Conservation (phyloP, 2,797 vertebrate genomes). For the Cryptoprocta ferox region DNA sequence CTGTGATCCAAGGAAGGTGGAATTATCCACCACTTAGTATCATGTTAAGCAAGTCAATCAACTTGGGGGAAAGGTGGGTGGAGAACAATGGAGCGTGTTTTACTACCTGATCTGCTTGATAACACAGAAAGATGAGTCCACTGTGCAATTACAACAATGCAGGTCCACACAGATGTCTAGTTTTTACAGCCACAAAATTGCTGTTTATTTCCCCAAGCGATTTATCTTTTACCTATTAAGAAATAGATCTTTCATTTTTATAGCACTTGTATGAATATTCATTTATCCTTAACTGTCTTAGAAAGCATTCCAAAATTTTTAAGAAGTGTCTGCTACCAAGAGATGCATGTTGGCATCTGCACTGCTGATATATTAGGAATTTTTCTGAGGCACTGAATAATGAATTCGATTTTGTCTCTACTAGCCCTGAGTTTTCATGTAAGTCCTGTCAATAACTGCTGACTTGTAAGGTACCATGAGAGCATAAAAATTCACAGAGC, state of each 20-base stretch:
- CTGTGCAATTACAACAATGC: background rate
- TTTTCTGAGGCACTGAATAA: background rate
- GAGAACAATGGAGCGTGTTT: background rate
- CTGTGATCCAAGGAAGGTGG: background rate
- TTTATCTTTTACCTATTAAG: constrained; percentile 32
- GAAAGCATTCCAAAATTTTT: constrained; percentile 51
- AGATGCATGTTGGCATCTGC: constrained; percentile 1
- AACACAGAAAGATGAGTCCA: background rate
- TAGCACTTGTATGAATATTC: constrained; percentile 39
- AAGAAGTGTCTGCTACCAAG: background rate
- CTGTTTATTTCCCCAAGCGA: constrained; percentile 3
- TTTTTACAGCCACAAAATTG: background rate
- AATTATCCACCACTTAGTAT: constrained; percentile 20
- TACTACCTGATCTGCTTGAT: constrained; percentile 3
- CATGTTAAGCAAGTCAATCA: background rate
- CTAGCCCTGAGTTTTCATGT: background rate
- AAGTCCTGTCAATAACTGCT: background rate
- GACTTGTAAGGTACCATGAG: background rate
- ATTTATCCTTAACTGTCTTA: constrained; percentile 43
- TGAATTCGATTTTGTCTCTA: background rate
- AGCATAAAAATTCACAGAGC: background rate
- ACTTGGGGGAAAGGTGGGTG: background rate
- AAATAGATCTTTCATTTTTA: constrained; percentile 44
- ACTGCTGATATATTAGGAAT: background rate
- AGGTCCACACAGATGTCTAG: background rate